A percentile compares a stretch with the other conserved stretches of the same genome.
These are phyloP conservation scores for Gobio occitaniae DNA, from an alignment of 2,797 vertebrate species.

Conservation along the genomic window DNA sequence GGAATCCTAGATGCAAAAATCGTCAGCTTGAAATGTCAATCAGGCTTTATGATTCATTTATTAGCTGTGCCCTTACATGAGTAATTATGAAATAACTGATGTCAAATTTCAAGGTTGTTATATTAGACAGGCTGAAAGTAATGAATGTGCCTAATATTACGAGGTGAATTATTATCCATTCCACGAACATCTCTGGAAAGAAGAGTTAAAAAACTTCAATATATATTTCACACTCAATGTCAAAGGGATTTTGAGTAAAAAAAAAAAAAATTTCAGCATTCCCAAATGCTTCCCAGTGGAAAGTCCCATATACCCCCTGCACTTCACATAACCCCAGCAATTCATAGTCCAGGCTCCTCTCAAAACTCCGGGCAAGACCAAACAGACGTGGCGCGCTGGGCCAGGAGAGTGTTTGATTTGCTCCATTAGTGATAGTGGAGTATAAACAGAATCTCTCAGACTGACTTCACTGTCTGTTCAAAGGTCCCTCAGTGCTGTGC, in stretches of 20 bases:
- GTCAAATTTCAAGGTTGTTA: conserved; percentile 25
- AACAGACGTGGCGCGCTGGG: conserved; percentile 24
- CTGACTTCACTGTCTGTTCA: conserved; percentile 52
- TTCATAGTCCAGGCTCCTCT: conserved; percentile 3
- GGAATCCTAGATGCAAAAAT: background rate
- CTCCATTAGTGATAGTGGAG: conserved; percentile 53
- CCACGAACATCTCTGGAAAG: background rate
- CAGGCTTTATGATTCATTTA: background rate
- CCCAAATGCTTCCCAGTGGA: background rate
- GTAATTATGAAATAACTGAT: background rate
- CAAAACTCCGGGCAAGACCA: conserved; percentile 42
- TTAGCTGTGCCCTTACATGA: conserved; percentile 17
- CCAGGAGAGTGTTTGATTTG: conserved; percentile 53
- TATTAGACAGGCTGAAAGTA: conserved; percentile 17
- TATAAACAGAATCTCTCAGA: conserved; percentile 56
- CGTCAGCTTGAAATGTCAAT: background rate
- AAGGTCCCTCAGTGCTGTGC: conserved; percentile 55
- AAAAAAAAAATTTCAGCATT: background rate
- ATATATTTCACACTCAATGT: conserved; percentile 21
- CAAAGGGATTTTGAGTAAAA: conserved; percentile 1
- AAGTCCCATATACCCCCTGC: conserved; percentile 17
- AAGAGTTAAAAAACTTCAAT: conserved; percentile 13
- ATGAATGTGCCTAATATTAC: conserved; percentile 14
- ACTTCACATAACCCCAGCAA: background rate
- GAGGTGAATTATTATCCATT: background rate